Evolutionary conservation across 30 jellyfish, hydroid and myxozoan species (phyloP), one percentile per base, ranked within the genome.

Genomic region (Catostylus mosaicus): DNA sequence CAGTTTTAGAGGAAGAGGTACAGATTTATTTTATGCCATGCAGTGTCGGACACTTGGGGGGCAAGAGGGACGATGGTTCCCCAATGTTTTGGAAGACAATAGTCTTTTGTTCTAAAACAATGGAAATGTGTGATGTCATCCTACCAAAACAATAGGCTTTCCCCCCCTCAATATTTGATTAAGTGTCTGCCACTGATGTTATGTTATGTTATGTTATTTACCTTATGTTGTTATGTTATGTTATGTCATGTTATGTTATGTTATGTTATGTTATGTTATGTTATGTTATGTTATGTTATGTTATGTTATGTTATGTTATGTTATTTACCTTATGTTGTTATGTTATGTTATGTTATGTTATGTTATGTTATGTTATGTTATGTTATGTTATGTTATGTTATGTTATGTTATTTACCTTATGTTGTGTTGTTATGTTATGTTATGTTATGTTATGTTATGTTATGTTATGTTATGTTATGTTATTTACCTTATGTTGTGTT

Each of bases 1-100:
- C 88, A 47, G 78, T 57, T 57, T 57, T 77, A 9, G 88, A 77
- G 18, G 75, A 77, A 57, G 88, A 77, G 78, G 86, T 57, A 43
- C 8, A 16, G 56, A 5, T 43, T 43, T 16, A 43, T 43, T 43
- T 43, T 43, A 16, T 43, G 16, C 16, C 56, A 43, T 43, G n/a
- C n/a, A n/a, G n/a, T n/a, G 8, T 43, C 16, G 16, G 8, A 43
- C 56, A 5, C 16, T 43, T 43, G 56, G n/a, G n/a, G n/a, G n/a
- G n/a, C n/a, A n/a, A n/a, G n/a, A n/a, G n/a, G n/a, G n/a, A n/a
- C n/a, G n/a, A n/a, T n/a, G n/a, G n/a, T n/a, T n/a, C n/a, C n/a
- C n/a, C n/a, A n/a, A n/a, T n/a, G n/a, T n/a, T n/a, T n/a, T n/a
- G n/a, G n/a, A n/a, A n/a, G n/a, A n/a, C n/a, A n/a, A n/a, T n/a